Conservation (phyloP, 2,113 vertebrate genomes). For the Deroptyus accipitrinus region DNA sequence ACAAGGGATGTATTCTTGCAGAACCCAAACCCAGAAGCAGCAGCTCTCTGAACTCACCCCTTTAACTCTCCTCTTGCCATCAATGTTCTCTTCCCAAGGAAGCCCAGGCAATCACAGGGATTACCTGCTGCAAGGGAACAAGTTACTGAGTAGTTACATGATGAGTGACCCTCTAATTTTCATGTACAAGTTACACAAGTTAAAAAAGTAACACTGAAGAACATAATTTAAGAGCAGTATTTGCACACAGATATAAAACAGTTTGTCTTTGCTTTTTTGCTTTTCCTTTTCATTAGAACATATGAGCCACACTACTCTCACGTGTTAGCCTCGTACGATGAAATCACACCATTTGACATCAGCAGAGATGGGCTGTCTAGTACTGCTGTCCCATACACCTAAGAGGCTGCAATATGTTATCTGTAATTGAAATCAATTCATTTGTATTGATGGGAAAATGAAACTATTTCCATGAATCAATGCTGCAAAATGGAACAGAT, state of each 20-base stretch:
- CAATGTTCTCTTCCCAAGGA: not conserved
- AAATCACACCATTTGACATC: not conserved
- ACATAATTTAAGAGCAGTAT: not conserved
- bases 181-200: not conserved
- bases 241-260: not conserved
- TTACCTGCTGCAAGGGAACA: not conserved
- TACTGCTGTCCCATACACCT: not conserved
- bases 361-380: not conserved
- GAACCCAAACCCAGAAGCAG: not conserved
- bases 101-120: not conserved
- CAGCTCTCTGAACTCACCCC: not conserved
- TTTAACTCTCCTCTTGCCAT: not conserved
- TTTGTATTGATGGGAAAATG: not conserved
- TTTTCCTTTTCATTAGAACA: not conserved
- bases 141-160: not conserved
- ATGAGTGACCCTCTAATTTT: not conserved
- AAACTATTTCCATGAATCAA: not conserved
- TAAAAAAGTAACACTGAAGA: not conserved
- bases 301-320: not conserved
- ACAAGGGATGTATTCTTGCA: not conserved
- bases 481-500: not conserved
- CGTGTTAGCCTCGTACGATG: not conserved
- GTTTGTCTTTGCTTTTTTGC: not conserved
- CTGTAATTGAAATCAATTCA: conserved; percentile 20
- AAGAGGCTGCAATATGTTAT: not conserved